Evolutionary conservation across 2,113 vertebrate genomes (phyloP), one percentile per base, ranked within the genome.

Genomic region (Cyrtonyx montezumae): DNA sequence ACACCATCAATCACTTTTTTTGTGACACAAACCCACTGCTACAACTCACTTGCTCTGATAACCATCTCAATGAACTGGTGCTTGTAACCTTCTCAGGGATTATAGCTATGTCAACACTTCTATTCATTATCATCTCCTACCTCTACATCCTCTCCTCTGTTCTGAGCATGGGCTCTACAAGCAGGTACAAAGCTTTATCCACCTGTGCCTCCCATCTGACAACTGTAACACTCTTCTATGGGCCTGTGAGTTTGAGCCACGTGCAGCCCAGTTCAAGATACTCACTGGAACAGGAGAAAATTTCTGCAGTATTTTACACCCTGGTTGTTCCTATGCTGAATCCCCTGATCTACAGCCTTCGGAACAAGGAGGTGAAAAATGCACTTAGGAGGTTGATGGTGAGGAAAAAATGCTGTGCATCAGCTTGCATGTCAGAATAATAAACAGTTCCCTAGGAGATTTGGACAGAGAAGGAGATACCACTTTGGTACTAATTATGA

Each of bases 11-110:
- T 9, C 96, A 97, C 66, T 97, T 96, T 75, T 97, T 96, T 80
- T 97, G 96, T 82, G 96, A 96, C 30, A 87, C 96, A 43, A 94
- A 92, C 18, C 93, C 94, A 48, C 67, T 97, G 7, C 58, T 97
- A 7, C 95, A 91, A 37, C 56, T 97, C 30, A 82, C 94, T 36
- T 96, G 94, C 45, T 95, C 95, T 23, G 82, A 97, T 19, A 93
- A 42, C 45, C 45, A 10, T 5, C 11, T 90, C 15, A 97, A 96
- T 68, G 88, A 95, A 11, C 46, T 70, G 32, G 26, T 87, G 22
- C 89, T 96, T 36, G 81, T 92, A 59, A 62, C 79, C n/a, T 67
- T 82, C 36, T 79, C 83, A 34, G 63, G 59, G 19, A 62, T 91
- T 21, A 22, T 91, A 26, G 84, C 79, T 37, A 61, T 91, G n/a